These are phyloP conservation scores for Phrynosoma platyrhinos DNA, from an alignment of 2,113 vertebrate species.

Conservation along the genomic window DNA sequence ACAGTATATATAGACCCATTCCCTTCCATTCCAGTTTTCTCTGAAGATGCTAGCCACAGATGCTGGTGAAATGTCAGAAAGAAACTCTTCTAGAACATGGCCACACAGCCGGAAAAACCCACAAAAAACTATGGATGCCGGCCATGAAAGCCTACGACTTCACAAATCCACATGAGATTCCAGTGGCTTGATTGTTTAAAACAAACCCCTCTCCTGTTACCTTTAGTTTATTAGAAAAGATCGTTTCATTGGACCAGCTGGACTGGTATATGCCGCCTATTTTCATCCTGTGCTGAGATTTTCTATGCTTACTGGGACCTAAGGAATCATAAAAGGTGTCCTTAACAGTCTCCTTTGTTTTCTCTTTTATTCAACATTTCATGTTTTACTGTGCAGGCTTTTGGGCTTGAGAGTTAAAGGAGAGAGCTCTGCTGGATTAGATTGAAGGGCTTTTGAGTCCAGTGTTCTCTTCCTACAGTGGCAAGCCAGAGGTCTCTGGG, in stretches of 20 bases:
- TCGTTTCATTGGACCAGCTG: not conserved
- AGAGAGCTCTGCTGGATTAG: not conserved
- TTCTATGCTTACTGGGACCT: not conserved
- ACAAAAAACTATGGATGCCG: too few relatives aligned
- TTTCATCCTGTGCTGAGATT: not conserved
- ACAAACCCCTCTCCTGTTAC: not conserved
- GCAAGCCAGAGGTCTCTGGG: too few relatives aligned
- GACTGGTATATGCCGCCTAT: not conserved
- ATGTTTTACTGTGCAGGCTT: conserved; percentile 7
- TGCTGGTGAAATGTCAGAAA: too few relatives aligned
- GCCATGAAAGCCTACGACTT: too few relatives aligned
- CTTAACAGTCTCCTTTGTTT: not conserved
- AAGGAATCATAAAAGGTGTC: not conserved
- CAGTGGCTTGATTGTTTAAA: not conserved
- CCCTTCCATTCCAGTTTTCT: too few relatives aligned
- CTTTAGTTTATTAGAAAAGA: not conserved
- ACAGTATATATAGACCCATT: too few relatives aligned
- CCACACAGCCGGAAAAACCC: too few relatives aligned
- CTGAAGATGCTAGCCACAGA: too few relatives aligned
- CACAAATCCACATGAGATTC: not conserved
- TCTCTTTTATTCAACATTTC: conserved; percentile 6
- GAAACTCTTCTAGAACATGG: too few relatives aligned
- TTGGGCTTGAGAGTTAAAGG: not conserved
- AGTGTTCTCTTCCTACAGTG: not conserved
- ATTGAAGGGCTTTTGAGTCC: not conserved